These are phyloP conservation scores for Coecobrya sp. DNA, from an alignment of 2,888 invertebrate species.

Conservation along the genomic window DNA sequence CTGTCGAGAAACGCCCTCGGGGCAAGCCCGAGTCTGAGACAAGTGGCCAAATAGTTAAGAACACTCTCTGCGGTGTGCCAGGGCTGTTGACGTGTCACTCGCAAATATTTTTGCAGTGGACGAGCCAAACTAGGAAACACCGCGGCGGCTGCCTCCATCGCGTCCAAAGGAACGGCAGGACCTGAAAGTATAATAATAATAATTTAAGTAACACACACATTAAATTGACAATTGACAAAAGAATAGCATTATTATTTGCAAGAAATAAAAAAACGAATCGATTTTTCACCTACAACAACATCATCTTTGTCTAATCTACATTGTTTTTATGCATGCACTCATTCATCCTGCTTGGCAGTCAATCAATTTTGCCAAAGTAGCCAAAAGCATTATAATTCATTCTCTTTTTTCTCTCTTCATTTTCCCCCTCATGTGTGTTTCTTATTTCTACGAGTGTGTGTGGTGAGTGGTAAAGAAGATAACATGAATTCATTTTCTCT, in stretches of 20 bases:
- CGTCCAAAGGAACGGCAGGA: constrained; percentile 95
- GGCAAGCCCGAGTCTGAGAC: constrained; percentile 97
- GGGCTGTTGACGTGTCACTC: constrained; percentile 98
- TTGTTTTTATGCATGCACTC: background rate
- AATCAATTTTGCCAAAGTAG: constrained; percentile 41
- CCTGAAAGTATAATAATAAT: too few species aligned
- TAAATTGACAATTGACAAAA: constrained; percentile 19
- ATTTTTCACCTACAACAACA: background rate
- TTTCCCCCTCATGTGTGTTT: too few species aligned
- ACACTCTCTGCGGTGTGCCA: constrained; percentile 98
- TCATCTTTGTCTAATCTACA: background rate
- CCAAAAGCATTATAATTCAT: constrained; percentile 48
- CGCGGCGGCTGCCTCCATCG: constrained; percentile 98
- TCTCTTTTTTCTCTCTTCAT: background rate
- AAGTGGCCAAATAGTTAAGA: constrained; percentile 95
- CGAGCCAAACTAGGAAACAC: constrained; percentile 99
- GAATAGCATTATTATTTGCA: constrained; percentile 4
- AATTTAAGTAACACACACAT: constrained; percentile 35
- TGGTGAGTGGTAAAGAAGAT: background rate
- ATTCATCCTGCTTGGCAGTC: constrained; percentile 44
- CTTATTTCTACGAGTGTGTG: constrained; percentile 6
- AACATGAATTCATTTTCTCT: constrained; percentile 48
- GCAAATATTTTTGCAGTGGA: constrained; percentile 97
- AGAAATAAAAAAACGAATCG: constrained; percentile 15
- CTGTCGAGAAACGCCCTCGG: constrained; percentile 98